Conservation (phyloP, 1,140 invertebrate genomes). For the Acromyrmex echinatior region DNA sequence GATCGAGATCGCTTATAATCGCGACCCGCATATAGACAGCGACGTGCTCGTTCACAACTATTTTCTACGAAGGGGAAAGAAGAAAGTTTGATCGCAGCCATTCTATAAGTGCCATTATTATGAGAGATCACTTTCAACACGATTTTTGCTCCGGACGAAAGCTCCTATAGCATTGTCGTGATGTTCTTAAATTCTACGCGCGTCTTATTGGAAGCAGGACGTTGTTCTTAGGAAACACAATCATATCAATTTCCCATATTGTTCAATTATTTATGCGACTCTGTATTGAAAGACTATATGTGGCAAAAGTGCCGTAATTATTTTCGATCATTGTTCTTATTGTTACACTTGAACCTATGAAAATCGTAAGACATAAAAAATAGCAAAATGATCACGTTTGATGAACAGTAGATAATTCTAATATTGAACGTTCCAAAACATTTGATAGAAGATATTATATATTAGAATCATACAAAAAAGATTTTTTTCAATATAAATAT, state of each 20-base stretch:
- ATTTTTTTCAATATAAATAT: not conserved
- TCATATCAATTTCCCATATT: conserved; percentile 80
- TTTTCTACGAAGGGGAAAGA: conserved; percentile 27
- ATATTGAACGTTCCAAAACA: not conserved
- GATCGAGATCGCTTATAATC: conserved; percentile 41
- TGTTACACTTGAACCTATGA: conserved; percentile 1
- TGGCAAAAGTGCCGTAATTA: conserved; percentile 28
- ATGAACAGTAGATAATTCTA: not conserved
- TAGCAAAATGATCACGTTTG: not conserved
- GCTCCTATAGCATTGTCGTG: conserved; percentile 11
- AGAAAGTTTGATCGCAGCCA: conserved; percentile 62
- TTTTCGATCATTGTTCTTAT: not conserved
- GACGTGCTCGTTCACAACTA: conserved; percentile 40
- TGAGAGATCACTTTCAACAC: conserved; percentile 61
- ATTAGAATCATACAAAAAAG: not conserved
- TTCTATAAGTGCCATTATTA: conserved; percentile 72
- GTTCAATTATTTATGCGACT: conserved; percentile 81
- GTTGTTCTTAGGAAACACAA: conserved; percentile 77
- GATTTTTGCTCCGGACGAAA: conserved; percentile 59
- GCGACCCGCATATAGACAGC: conserved; percentile 10
- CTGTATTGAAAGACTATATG: conserved; percentile 64
- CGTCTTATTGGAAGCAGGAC: conserved; percentile 65
- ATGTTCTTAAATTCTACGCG: conserved; percentile 71
- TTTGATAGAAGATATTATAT: not conserved
- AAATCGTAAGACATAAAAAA: conserved; percentile 60